phyloP scores from a whole-genome alignment of 2,797 vertebrate species.

The Sorex maritimensis region DNA sequence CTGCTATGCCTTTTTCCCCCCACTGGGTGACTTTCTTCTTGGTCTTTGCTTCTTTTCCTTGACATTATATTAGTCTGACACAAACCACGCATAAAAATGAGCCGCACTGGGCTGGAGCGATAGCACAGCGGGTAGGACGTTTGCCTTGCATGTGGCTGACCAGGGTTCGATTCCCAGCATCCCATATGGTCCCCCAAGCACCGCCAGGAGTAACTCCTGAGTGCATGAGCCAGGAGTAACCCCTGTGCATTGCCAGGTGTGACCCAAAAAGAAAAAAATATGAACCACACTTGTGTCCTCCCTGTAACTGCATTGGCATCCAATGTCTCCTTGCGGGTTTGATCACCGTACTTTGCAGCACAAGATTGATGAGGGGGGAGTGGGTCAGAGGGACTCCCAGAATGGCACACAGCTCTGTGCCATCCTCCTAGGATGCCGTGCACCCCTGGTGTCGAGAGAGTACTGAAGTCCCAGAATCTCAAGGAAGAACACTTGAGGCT shows the following conservation, averaged over 20 bases:
- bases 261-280: too few species aligned
- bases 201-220: too few species aligned
- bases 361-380: too few species aligned
- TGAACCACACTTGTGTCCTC: too few species aligned
- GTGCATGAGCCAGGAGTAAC: too few species aligned
- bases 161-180: too few species aligned
- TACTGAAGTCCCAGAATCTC: fast-evolving
- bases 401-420: fast-evolving
- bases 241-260: too few species aligned
- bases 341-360: too few species aligned
- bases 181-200: too few species aligned
- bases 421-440: fast-evolving
- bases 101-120: too few species aligned
- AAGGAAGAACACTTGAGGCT: neutral
- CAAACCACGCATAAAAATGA: neutral
- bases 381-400: fast-evolving
- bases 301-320: fast-evolving
- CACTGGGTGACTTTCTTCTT: neutral
- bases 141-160: too few species aligned
- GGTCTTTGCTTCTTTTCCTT: neutral
- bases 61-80: neutral
- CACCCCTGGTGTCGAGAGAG: neutral
- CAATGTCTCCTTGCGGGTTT: fast-evolving
- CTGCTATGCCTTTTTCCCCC: neutral
- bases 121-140: too few species aligned